Evolutionary conservation across 2,888 invertebrate genomes (phyloP), one percentile per base, ranked within the genome.

Genomic region (Apamea monoglypha): DNA sequence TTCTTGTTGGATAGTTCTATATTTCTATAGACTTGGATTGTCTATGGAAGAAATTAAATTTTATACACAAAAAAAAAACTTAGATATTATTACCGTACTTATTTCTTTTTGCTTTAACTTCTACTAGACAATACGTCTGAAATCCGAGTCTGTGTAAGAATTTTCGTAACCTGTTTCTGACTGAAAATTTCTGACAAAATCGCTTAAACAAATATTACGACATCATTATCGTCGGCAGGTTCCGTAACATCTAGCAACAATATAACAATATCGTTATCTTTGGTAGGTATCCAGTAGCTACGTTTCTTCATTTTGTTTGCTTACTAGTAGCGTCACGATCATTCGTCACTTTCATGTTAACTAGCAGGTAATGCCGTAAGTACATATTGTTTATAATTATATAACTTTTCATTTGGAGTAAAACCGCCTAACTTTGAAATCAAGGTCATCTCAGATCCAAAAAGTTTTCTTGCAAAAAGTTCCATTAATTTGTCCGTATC

Each of bases 381-480:
- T 75, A 78, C 78, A 84, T 53, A 82, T 64, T 72, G 32, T 74
- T 75, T 86, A 68, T 75, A 50, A 72, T 75, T 86, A 68, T 75
- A 50, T 84, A 66, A 75, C 40, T 36, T 72, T 67, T 66, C 18
- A 36, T 75, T 66, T 63, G 44, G n/a, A 81, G 69, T 72, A 25
- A 29, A 74, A 14, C 75, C 64, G 61, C 25, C 50, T 66, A 47
- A 53, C n/a, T 66, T 14, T 40, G 40, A 25, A 47, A 16, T 18
- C 21, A 14, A 25, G 67, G 59, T 44, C 16, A 36, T n/a, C 1
- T n/a, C 1, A n/a, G 29, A 0, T 32, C 47, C n/a, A n/a, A n/a
- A n/a, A n/a, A n/a, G n/a, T 32, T 40, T 56, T 8, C 29, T 21
- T 40, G 3, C 59, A n/a, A 56, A 66, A 71, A 36, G 0, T 66